A percentile compares a stretch with the other conserved stretches of the same genome.
Conservation (phyloP, 2,113 vertebrate species). For the Limnothrissa miodon region DNA sequence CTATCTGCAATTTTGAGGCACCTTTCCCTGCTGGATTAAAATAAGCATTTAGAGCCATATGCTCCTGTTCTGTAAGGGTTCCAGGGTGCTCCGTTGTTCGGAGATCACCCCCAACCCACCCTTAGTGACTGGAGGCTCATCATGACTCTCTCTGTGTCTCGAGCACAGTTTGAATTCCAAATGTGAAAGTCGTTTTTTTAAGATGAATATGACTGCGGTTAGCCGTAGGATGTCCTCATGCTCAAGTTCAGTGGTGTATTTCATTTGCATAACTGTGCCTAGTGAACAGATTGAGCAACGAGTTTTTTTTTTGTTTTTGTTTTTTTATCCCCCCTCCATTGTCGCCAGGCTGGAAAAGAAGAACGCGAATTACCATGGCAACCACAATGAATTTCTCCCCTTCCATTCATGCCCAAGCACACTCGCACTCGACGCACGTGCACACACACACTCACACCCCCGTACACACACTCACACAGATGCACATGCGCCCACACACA, state of each 20-base stretch:
- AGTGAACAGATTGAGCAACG: neutral
- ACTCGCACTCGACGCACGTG: neutral
- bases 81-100: neutral
- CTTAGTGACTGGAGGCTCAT: neutral
- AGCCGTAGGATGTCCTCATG: neutral
- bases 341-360: slow-evolving; percentile 40
- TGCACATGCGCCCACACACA: slow-evolving; percentile 6
- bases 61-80: neutral
- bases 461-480: slow-evolving; percentile 39
- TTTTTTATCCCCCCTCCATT: neutral
- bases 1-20: neutral
- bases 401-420: slow-evolving; percentile 6
- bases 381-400: slow-evolving; percentile 39
- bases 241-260: neutral
- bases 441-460: slow-evolving; percentile 24
- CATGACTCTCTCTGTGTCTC: too few relatives aligned
- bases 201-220: neutral
- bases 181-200: too few relatives aligned
- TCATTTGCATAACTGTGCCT: neutral
- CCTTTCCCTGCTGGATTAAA: neutral
- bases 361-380: slow-evolving; percentile 61
- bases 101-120: neutral
- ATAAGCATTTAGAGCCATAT: neutral
- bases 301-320: neutral
- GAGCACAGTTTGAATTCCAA: too few relatives aligned